A percentile compares a stretch with the other conserved stretches of the same genome.
phyloP scores from a whole-genome alignment of 2,797 vertebrate genomes.

The Thamnophis elegans region DNA sequence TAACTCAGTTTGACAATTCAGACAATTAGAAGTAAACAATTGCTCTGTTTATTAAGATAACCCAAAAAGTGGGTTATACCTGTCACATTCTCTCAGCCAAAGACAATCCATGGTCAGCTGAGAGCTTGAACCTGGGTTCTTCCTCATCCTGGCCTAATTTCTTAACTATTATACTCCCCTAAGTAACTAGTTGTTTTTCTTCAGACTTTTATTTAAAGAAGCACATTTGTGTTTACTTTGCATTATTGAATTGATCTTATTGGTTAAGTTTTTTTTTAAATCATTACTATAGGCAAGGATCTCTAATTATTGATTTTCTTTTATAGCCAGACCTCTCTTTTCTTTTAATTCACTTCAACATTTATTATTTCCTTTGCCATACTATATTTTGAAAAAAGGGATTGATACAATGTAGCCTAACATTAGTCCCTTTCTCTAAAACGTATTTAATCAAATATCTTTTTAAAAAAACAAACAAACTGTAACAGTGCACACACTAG shows the following conservation, averaged over 20 bases:
- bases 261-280: neutral
- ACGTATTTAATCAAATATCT: neutral
- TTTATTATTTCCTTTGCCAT: neutral
- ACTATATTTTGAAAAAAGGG: neutral
- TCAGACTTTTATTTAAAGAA: neutral
- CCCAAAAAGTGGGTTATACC: neutral
- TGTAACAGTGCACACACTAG: neutral
- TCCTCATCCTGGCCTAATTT: neutral
- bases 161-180: neutral
- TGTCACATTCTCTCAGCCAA: neutral
- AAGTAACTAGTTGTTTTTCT: neutral
- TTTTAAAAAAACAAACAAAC: neutral
- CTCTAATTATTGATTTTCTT: neutral
- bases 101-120: neutral
- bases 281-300: neutral
- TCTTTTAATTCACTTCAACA: neutral
- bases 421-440: neutral
- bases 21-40: neutral
- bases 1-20: neutral
- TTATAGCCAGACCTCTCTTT: neutral
- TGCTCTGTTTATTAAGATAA: neutral
- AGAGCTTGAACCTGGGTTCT: neutral
- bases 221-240: neutral
- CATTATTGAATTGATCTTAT: neutral
- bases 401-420: neutral